phyloP scores from a whole-genome alignment of 2,888 invertebrate genomes.

The Cephus spinipes region DNA sequence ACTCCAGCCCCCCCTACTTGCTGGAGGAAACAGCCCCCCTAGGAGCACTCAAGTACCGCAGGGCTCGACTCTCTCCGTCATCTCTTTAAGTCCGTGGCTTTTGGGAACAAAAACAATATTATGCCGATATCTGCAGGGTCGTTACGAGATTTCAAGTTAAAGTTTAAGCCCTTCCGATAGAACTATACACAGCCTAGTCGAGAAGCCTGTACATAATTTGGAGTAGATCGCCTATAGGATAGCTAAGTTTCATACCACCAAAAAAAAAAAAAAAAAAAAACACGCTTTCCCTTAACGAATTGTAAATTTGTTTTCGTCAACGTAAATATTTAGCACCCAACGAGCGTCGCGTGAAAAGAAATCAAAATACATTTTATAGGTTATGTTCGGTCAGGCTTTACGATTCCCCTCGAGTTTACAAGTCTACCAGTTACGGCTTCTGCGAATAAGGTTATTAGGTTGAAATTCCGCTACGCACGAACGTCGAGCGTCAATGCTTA shows the following conservation, averaged over 20 bases:
- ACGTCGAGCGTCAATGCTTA: not conserved
- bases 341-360: not conserved
- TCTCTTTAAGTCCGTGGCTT: not conserved
- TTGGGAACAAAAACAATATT: not conserved
- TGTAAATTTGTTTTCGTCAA: no score
- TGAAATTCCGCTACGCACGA: no score
- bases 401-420: not conserved
- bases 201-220: not conserved
- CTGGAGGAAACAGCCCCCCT: not conserved
- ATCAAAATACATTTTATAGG: not conserved
- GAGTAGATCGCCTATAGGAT: not conserved
- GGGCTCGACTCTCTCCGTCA: not conserved
- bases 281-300: no score
- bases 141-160: not conserved
- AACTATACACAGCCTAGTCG: not conserved
- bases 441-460: not conserved
- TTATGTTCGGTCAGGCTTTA: not conserved
- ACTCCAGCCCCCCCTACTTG: not conserved
- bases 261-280: not conserved
- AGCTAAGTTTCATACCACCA: not conserved
- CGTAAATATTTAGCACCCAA: no score
- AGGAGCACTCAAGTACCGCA: slow-evolving; percentile 4
- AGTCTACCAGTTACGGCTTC: not conserved
- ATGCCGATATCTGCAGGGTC: not conserved
- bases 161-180: not conserved